phyloP scores from a whole-genome alignment of 2,113 vertebrate species.

The Ibidorhyncha struthersii region DNA sequence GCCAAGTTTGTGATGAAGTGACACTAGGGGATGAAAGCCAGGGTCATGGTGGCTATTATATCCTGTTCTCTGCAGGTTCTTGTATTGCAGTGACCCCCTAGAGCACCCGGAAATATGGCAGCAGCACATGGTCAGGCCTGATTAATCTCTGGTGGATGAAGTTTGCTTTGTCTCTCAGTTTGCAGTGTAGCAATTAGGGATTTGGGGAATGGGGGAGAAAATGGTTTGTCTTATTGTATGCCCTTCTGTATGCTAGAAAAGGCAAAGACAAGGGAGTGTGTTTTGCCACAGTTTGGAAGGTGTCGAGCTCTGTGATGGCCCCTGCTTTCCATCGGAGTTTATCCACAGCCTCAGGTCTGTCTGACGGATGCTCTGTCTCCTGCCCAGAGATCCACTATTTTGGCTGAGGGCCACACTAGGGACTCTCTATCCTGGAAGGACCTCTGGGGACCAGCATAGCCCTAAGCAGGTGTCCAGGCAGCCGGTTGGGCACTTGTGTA shows the following conservation, averaged over 20 bases:
- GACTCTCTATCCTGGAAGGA: background rate
- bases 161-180: background rate
- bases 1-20: background rate
- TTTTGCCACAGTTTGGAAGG: background rate
- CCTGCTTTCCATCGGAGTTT: background rate
- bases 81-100: background rate
- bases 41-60: background rate
- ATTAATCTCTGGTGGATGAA: background rate
- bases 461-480: background rate
- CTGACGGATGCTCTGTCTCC: background rate
- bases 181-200: background rate
- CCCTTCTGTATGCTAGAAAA: background rate
- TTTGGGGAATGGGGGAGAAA: background rate
- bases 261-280: background rate
- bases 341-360: background rate
- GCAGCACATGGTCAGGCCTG: background rate
- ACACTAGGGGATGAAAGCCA: background rate
- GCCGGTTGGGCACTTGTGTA: background rate
- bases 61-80: background rate
- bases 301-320: background rate
- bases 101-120: background rate
- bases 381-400: background rate
- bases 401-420: background rate
- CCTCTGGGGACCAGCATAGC: background rate
- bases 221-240: background rate